These are phyloP conservation scores for Muraenolepis orangiensis DNA, from an alignment of 2,797 vertebrate species.

Conservation along the genomic window DNA sequence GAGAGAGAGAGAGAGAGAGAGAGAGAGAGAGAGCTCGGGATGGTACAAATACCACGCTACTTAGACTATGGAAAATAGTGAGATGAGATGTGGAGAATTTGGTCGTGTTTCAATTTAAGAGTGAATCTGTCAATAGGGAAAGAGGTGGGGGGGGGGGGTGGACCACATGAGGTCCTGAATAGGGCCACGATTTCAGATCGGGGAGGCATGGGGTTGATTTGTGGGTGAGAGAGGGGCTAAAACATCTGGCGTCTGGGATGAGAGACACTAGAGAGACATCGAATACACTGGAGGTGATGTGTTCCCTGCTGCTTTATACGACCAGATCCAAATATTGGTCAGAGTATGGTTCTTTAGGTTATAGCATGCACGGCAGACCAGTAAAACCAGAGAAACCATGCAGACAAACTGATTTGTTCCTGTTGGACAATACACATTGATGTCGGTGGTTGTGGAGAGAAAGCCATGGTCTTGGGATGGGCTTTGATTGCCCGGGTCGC, in stretches of 20 bases:
- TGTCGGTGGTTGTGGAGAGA: background rate
- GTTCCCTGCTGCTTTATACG: background rate
- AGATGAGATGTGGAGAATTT: background rate
- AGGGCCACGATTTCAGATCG: conserved; percentile 9
- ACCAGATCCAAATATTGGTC: background rate
- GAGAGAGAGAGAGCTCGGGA: background rate
- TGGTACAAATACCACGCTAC: background rate
- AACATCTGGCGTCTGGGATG: conserved; percentile 48
- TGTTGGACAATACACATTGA: background rate
- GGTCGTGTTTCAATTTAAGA: conserved; percentile 19
- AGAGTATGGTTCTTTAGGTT: background rate
- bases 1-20: too few species aligned
- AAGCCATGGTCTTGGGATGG: background rate
- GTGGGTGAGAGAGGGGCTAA: conserved; percentile 40
- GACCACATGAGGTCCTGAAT: conserved; percentile 18
- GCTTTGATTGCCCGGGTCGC: background rate
- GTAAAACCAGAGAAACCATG: background rate
- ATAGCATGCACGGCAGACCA: background rate
- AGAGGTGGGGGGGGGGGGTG: conserved; percentile 16
- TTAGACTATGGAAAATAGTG: background rate
- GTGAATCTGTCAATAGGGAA: conserved; percentile 17
- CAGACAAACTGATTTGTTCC: too few species aligned
- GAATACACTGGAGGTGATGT: background rate
- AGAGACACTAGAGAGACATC: conserved; percentile 3
- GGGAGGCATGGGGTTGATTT: conserved; percentile 45